Base-by-base conservation (phyloP, 2,888 invertebrate genomes). In the Latrodectus elegans region DNA sequence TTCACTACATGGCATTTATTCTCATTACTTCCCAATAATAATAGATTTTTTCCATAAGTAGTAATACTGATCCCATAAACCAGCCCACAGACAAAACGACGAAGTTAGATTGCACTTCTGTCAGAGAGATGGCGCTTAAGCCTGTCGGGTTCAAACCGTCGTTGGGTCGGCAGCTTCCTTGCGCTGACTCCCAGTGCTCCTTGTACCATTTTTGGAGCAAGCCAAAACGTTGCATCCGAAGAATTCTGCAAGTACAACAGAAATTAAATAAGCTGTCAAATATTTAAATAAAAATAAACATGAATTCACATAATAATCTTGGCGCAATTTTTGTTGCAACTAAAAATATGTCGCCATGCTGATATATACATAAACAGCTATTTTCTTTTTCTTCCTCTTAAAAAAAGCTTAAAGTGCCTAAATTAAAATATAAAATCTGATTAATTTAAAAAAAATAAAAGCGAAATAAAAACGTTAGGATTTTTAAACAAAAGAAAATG, bases 21-120 rank as follows among this genome's bases (percentile, higher is more conserved):
- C 14, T 60, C 14, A 60, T 11, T 0, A 4, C 38, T 60, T 17
- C 8, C 67, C 14, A 52, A 0, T n/a, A 17, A 11, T 49, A 10
- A 4, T n/a, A 8, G 6, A 15, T 26, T 55, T 72, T 65, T 49
- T 87, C 87, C 0, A 75, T 26, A 6, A 87, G 11, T 11, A 87
- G 78, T 0, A 67, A n/a, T 12, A 74, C 10, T 12, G 72, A 60
- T 0, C 82, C 82, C 0, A 67, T 68, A 11, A 52, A 17, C 82
- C 82, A 87, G 1, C 87, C 82, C 8, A 87, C 64, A 15, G 72
- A 17, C 6, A 87, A 73, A 38, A 87, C 64, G 14, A 87, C 55
- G 73, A 87, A 87, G 26, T 71, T 67, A 1, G 87, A 81, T 14
- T 74, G 73, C 1, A 82, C 82, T 52, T 87, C 87, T 3, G 17